A percentile compares a stretch with the other conserved stretches of the same genome.
These are phyloP conservation scores for Oikopleura albicans DNA, from an alignment of 23 tunicate species.

Conservation along the genomic window DNA sequence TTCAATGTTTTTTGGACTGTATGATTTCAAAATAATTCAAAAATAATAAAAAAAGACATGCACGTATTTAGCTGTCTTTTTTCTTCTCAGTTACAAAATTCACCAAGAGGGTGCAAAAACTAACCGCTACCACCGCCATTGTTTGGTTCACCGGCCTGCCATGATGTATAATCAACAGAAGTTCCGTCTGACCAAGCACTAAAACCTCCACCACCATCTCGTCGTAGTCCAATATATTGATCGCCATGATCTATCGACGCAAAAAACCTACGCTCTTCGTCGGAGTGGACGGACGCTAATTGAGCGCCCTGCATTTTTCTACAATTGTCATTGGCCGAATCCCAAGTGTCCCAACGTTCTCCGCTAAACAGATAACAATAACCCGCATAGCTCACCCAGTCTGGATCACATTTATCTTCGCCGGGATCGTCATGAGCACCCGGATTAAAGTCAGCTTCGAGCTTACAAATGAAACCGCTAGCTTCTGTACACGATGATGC, in stretches of 20 bases:
- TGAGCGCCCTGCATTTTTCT: background rate
- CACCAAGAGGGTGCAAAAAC: too few relatives aligned
- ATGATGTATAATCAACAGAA: constrained; percentile 40
- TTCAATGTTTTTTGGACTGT: too few relatives aligned
- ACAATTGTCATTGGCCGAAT: background rate
- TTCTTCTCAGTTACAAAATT: too few relatives aligned
- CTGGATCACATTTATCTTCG: background rate
- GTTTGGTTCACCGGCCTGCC: constrained; percentile 50
- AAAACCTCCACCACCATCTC: background rate
- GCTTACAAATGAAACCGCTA: background rate
- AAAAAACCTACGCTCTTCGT: background rate
- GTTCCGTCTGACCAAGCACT: constrained; percentile 49
- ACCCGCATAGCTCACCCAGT: background rate
- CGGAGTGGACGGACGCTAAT: background rate
- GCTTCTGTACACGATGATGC: background rate
- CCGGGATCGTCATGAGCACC: background rate
- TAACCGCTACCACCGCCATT: constrained; percentile 16
- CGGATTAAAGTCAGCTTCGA: background rate
- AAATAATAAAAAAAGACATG: too few relatives aligned
- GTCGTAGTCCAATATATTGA: background rate
- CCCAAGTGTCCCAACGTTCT: background rate
- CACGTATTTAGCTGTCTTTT: too few relatives aligned
- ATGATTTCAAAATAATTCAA: too few relatives aligned
- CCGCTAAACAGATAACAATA: background rate
- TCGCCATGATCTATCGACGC: background rate